Conservation (phyloP, 2,888 invertebrate species). For the Aricia artaxerxes region DNA sequence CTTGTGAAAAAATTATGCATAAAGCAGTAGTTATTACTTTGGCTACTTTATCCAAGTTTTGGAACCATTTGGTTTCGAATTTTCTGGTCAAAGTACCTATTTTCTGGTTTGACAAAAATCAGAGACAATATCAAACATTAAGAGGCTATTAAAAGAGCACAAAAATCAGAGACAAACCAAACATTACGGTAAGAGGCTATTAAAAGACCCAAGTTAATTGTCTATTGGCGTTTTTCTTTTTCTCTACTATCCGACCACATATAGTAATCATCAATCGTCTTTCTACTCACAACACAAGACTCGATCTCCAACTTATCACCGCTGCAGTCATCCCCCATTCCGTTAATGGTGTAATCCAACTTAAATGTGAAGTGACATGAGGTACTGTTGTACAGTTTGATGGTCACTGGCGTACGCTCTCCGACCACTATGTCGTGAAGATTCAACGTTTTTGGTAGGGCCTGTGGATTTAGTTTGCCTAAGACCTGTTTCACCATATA, state of each 20-base stretch:
- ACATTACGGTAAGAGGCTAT: no score
- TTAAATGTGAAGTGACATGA: constrained; percentile 68
- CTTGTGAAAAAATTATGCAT: background rate
- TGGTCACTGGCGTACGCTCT: constrained; percentile 49
- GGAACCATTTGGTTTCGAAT: no score
- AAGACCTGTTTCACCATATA: no score
- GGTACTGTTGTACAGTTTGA: constrained; percentile 66
- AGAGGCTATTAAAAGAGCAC: no score
- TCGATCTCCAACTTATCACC: constrained; percentile 64
- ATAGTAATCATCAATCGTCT: background rate
- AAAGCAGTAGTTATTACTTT: background rate
- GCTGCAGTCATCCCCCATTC: constrained; percentile 65
- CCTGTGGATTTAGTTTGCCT: constrained; percentile 47
- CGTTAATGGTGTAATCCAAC: constrained; percentile 56
- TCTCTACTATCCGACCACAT: no score
- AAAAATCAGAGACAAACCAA: no score
- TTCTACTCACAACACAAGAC: constrained; percentile 55
- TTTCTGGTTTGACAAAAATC: no score
- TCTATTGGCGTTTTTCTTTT: background rate
- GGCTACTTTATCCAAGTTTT: no score
- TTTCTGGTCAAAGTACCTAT: no score
- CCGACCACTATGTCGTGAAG: constrained; percentile 66
- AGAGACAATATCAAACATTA: no score
- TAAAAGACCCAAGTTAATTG: background rate
- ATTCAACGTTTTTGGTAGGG: constrained; percentile 62